Conservation (phyloP, 2,113 vertebrate species). For the Australoheros scitulus region DNA sequence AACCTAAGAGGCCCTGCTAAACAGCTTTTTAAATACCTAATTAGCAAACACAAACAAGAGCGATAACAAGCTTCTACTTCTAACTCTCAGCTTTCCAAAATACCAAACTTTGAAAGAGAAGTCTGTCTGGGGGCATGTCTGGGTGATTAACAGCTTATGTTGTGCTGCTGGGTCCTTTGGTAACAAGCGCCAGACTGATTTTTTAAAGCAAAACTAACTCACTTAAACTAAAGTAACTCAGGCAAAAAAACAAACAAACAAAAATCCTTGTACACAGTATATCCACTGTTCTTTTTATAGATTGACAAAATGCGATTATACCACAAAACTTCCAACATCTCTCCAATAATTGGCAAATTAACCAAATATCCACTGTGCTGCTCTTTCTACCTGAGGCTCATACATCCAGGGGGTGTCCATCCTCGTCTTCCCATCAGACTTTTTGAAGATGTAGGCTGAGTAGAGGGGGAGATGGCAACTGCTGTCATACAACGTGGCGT, state of each 20-base stretch:
- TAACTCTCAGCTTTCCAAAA: background rate
- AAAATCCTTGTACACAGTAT: accelerated
- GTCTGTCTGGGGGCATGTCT: background rate
- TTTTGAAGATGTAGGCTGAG: conserved; percentile 79
- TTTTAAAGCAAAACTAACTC: background rate
- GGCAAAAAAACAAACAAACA: no score
- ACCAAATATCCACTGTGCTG: background rate
- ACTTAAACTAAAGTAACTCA: background rate
- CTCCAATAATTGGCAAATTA: accelerated
- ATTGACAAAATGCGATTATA: background rate
- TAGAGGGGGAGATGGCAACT: conserved; percentile 64
- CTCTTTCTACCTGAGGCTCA: conserved; percentile 74
- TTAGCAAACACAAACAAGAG: background rate
- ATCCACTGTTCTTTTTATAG: background rate
- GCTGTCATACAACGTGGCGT: conserved; percentile 76
- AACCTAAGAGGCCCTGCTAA: background rate
- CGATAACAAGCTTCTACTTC: background rate
- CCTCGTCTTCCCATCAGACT: conserved; percentile 74
- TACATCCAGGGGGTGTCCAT: conserved; percentile 81
- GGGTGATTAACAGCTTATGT: background rate
- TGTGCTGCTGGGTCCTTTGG: background rate
- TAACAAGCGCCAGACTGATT: background rate
- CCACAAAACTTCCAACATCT: background rate
- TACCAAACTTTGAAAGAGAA: background rate
- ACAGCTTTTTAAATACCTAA: background rate